Percentiles rank a stretch among this genome's conserved stretches.
Conservation (phyloP, 2,113 vertebrate species). For the Chloropsis cyanopogon region DNA sequence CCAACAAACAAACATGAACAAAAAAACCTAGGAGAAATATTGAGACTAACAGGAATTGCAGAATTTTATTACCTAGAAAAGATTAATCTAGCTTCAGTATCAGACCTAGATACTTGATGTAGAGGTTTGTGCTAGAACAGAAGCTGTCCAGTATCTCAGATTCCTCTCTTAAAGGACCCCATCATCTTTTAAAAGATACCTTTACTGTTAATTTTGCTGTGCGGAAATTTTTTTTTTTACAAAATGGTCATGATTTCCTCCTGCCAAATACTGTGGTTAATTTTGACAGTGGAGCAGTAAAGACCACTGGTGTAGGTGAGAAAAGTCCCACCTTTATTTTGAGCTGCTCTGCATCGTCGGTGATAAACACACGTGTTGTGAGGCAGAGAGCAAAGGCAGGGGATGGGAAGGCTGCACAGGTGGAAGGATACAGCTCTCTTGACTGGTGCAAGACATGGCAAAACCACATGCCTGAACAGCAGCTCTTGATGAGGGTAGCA, state of each 20-base stretch:
- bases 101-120: not conserved
- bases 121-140: not conserved
- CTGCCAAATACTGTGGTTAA: not conserved
- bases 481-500: not conserved
- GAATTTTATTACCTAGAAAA: not conserved
- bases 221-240: not conserved
- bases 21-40: not conserved
- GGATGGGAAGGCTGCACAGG: not conserved
- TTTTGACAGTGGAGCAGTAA: not conserved
- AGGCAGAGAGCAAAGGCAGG: not conserved
- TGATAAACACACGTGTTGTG: not conserved
- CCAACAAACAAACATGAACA: not conserved
- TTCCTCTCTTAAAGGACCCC: not conserved
- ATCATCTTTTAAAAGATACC: not conserved
- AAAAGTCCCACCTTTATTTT: not conserved
- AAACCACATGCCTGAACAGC: not conserved
- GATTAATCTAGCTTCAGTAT: not conserved
- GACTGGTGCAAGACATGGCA: not conserved
- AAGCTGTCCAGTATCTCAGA: not conserved
- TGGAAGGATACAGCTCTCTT: not conserved
- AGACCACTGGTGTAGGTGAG: not conserved
- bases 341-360: fast-evolving
- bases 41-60: not conserved
- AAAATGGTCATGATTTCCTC: not conserved
- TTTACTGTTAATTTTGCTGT: not conserved